Conservation (phyloP, 2,888 invertebrate species). For the Thecophora atra region DNA sequence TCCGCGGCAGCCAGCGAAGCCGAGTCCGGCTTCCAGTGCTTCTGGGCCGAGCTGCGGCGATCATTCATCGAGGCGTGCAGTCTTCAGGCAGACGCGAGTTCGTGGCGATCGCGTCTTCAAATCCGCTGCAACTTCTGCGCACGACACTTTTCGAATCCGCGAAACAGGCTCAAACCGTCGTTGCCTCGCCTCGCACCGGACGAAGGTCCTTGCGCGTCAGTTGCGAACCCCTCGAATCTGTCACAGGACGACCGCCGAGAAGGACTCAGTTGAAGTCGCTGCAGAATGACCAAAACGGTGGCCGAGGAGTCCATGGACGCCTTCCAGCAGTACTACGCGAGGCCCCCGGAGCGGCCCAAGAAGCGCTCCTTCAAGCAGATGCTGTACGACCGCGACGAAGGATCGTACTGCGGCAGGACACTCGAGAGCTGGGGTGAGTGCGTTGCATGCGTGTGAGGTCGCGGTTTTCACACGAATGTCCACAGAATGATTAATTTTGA, state of each 20-base stretch:
- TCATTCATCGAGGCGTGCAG: constrained; percentile 49
- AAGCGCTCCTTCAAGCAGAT: constrained; percentile 73
- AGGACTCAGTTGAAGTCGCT: too few relatives aligned
- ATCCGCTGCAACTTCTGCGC: background rate
- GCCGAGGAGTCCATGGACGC: constrained; percentile 69
- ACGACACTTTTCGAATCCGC: background rate
- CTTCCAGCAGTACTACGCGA: constrained; percentile 74
- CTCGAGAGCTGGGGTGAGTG: constrained; percentile 86
- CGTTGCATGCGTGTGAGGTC: background rate
- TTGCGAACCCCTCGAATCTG: constrained; percentile 17
- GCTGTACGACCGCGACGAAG: constrained; percentile 80
- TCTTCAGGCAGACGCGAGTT: constrained; percentile 50
- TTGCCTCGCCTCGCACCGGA: too few relatives aligned
- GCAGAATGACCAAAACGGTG: constrained; percentile 51
- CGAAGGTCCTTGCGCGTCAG: too few relatives aligned
- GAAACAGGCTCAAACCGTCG: too few relatives aligned
- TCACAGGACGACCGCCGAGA: constrained; percentile 31
- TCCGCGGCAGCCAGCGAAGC: too few relatives aligned
- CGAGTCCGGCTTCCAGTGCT: constrained; percentile 33
- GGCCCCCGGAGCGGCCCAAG: constrained; percentile 71
- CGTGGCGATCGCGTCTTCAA: constrained; percentile 31
- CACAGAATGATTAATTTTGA: too few relatives aligned
- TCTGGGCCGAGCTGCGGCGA: constrained; percentile 45
- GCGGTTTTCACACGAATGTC: too few relatives aligned
- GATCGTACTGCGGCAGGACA: constrained; percentile 80